These are phyloP conservation scores for Caligus rogercresseyi DNA, from an alignment of 1,140 invertebrate species.

Conservation along the genomic window DNA sequence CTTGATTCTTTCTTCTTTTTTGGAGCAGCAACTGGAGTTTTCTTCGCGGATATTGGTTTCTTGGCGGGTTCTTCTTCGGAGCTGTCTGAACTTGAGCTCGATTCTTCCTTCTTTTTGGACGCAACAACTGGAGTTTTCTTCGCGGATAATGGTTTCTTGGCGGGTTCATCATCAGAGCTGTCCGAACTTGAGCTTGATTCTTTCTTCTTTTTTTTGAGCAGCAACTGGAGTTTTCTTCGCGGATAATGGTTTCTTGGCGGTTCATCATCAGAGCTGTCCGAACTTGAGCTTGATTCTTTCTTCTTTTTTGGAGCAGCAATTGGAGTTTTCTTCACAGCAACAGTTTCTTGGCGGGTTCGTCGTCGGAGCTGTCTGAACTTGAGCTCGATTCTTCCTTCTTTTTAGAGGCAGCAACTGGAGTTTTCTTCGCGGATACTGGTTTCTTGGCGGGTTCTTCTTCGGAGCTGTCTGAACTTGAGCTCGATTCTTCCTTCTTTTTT, in stretches of 20 bases:
- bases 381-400: not conserved
- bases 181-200: constrained; percentile 1
- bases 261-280: constrained; percentile 15
- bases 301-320: not conserved
- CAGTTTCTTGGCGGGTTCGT: not conserved
- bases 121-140: too few species aligned
- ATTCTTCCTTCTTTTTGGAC: too few species aligned
- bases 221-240: not conserved
- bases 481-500: not conserved
- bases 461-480: not conserved
- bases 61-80: constrained; percentile 6
- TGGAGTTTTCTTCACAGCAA: not conserved
- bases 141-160: not conserved
- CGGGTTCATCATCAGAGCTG: not conserved
- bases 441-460: not conserved
- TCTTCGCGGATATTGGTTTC: not conserved
- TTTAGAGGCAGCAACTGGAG: not conserved
- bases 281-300: constrained; percentile 8
- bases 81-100: constrained; percentile 13
- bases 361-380: constrained; percentile 15
- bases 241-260: not conserved
- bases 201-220: not conserved
- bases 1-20: not conserved
- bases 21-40: not conserved
- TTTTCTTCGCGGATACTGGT: not conserved